These are phyloP conservation scores for Leucoraja erinaceus DNA, from an alignment of 2,113 vertebrate genomes.

Conservation along the genomic window DNA sequence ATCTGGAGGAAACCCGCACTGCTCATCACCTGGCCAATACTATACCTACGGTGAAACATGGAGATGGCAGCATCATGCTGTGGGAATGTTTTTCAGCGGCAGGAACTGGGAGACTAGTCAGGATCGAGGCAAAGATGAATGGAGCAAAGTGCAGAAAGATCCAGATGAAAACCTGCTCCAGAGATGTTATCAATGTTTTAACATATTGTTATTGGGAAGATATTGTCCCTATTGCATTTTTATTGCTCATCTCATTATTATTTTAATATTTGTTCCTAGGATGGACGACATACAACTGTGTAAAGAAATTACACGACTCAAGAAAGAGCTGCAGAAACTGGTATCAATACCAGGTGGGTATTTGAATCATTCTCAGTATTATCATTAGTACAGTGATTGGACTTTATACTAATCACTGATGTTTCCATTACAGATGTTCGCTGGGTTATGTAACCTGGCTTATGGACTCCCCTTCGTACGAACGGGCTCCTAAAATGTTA, in stretches of 20 bases:
- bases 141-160: too few species aligned
- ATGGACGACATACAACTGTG: conserved; percentile 88
- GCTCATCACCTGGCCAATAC: too few species aligned
- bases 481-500: too few species aligned
- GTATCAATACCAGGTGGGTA: conserved; percentile 65
- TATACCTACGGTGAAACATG: too few species aligned
- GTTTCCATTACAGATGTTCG: background rate
- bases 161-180: too few species aligned
- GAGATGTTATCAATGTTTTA: background rate
- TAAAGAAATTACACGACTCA: conserved; percentile 76
- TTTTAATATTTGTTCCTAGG: conserved; percentile 51
- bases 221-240: background rate
- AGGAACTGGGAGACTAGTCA: too few species aligned
- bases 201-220: background rate
- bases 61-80: too few species aligned
- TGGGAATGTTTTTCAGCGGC: too few species aligned
- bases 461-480: too few species aligned
- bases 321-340: conserved; percentile 72
- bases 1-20: too few species aligned
- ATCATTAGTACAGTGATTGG: background rate
- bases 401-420: background rate
- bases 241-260: background rate
- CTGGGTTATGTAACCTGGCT: too few species aligned
- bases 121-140: too few species aligned
- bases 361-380: background rate